Evolutionary conservation across 2,113 vertebrate species (phyloP).

Genomic region (human (Homo sapiens)): GRCh38 chr13:98438501-98439000

Average conservation of each 20-base stretch:
- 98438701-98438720: no score
- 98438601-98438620: rapidly evolving
- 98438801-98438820: conserved; percentile 99
- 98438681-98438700: no score
- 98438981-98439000: background rate
- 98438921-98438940: rapidly evolving
- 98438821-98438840: conserved; percentile 97
- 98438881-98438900: background rate
- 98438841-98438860: conserved; percentile 97
- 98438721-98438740: no score
- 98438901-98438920: background rate
- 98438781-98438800: conserved; percentile 7
- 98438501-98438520: no score
- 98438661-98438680: no score
- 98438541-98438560: background rate
- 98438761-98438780: no score
- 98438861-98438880: conserved; percentile 98
- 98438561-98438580: background rate
- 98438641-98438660: background rate
- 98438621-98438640: rapidly evolving
- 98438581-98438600: rapidly evolving
- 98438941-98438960: background rate
- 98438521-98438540: background rate
- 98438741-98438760: no score
- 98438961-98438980: background rate